Conservation (phyloP, 2,797 vertebrate genomes). For the Cygnus olor region DNA sequence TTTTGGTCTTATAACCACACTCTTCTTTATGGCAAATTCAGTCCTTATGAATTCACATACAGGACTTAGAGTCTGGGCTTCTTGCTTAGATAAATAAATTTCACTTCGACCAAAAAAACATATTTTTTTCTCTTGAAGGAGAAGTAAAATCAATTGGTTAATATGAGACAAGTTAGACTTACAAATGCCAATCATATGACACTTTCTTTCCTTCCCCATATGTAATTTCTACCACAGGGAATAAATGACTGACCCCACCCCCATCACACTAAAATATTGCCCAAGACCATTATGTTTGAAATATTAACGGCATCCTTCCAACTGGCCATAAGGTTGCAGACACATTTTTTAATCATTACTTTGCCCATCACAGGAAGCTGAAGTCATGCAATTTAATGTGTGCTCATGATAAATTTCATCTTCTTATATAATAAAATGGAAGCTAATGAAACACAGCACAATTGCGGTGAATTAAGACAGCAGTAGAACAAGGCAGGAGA, state of each 20-base stretch:
- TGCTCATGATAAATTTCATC: slow-evolving; percentile 17
- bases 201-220: slow-evolving; percentile 26
- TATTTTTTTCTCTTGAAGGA: not conserved
- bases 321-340: slow-evolving; percentile 20
- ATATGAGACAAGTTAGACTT: not conserved
- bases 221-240: slow-evolving; percentile 12
- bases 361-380: slow-evolving; percentile 6
- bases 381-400: not conserved
- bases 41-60: not conserved
- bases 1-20: not conserved
- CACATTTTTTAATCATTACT: not conserved
- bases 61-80: not conserved
- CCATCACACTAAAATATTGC: not conserved
- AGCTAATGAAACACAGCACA: slow-evolving; percentile 40
- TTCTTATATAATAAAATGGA: slow-evolving; percentile 11
- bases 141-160: slow-evolving; percentile 22
- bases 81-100: not conserved
- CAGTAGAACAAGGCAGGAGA: not conserved
- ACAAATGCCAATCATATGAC: slow-evolving; percentile 9
- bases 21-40: not conserved
- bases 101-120: not conserved
- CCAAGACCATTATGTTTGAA: slow-evolving; percentile 12
- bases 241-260: not conserved
- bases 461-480: not conserved
- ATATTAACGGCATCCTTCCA: slow-evolving; percentile 27